A percentile compares a stretch with the other conserved stretches of the same genome.
Evolutionary conservation across 2,797 vertebrate species (phyloP).

Genomic region (Pteropus rufus): DNA sequence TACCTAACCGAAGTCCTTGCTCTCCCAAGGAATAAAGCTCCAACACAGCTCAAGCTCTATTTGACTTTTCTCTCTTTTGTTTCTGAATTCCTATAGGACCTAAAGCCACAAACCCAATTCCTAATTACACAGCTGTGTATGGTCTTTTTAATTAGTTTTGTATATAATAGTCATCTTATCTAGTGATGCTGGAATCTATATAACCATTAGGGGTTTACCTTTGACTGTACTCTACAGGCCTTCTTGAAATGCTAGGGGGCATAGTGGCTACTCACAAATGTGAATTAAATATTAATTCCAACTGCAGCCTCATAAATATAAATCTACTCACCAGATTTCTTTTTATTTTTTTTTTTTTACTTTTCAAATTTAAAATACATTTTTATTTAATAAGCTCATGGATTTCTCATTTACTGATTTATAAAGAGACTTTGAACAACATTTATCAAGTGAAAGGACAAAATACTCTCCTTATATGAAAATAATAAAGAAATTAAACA

Average conservation of each 20-base stretch:
- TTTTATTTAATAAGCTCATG: conserved; percentile 52
- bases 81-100: not conserved
- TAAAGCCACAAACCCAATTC: not conserved
- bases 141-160: not conserved
- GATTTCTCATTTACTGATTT: conserved; percentile 34
- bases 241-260: not conserved
- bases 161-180: not conserved
- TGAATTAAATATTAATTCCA: conserved; percentile 55
- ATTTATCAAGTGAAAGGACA: conserved; percentile 18
- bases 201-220: conserved; percentile 9
- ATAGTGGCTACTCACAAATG: not conserved
- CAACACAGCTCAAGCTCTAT: not conserved
- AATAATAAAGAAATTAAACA: conserved; percentile 54
- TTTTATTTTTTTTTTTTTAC: not conserved
- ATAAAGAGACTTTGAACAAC: conserved; percentile 31
- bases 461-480: conserved; percentile 38
- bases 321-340: conserved; percentile 35
- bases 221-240: not conserved
- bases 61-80: not conserved
- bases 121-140: not conserved
- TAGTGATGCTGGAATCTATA: not conserved
- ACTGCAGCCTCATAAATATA: conserved; percentile 20
- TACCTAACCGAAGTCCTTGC: not conserved
- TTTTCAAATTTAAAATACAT: conserved; percentile 59
- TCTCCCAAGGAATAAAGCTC: not conserved